These are phyloP conservation scores for Eucidaris tribuloides DNA, from an alignment of 35 echinoderm and acorn worm genomes.

Conservation along the genomic window DNA sequence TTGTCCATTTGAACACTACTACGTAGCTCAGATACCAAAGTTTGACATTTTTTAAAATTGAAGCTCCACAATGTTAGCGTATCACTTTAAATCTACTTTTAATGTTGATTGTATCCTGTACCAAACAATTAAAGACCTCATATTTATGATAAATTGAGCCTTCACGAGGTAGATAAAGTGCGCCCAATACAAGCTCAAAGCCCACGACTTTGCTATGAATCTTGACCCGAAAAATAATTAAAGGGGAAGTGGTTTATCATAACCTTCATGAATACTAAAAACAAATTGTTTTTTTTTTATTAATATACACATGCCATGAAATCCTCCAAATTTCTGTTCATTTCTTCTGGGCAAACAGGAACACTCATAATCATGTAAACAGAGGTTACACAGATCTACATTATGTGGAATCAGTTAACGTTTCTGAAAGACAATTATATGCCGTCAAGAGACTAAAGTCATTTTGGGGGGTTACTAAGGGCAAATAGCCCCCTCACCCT, in stretches of 20 bases:
- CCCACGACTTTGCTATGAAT: neutral
- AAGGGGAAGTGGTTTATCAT: neutral
- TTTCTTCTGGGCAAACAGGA: neutral
- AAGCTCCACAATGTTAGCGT: no score
- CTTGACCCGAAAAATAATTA: conserved; percentile 4
- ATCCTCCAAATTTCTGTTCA: neutral
- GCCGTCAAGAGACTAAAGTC: no score
- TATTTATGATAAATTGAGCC: conserved; percentile 6
- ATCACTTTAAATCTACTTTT: conserved; percentile 19
- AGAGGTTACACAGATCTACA: neutral
- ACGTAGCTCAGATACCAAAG: no score
- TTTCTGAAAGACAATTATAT: no score
- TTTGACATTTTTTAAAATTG: no score
- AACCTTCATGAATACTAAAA: neutral
- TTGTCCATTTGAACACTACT: no score
- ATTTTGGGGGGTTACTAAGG: no score
- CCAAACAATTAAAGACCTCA: neutral
- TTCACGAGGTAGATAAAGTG: neutral
- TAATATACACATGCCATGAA: neutral
- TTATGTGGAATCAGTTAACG: no score
- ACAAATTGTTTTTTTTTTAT: neutral
- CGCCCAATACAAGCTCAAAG: neutral
- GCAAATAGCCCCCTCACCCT: no score
- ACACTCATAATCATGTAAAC: neutral
- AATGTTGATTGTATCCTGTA: neutral